Conservation (phyloP, 2,113 vertebrate species). For the Melanocharis versteri region DNA sequence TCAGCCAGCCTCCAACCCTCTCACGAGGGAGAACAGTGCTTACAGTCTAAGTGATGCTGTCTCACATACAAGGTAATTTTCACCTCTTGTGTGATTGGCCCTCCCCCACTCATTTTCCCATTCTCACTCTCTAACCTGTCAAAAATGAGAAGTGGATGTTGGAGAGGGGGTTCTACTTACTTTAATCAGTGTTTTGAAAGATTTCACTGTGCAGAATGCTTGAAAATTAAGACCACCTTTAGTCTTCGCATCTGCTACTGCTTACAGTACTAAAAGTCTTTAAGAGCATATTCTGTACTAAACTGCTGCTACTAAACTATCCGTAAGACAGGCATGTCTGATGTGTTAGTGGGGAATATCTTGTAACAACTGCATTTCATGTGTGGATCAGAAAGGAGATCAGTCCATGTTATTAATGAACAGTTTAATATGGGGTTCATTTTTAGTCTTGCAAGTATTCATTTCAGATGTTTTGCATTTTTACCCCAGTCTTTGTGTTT, state of each 20-base stretch:
- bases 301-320: not conserved
- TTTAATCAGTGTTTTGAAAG: not conserved
- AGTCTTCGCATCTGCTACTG: not conserved
- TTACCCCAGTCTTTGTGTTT: not conserved
- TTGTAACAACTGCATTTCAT: not conserved
- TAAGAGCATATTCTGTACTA: not conserved
- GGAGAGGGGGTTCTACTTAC: not conserved
- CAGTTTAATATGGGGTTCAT: not conserved
- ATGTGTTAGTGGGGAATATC: not conserved
- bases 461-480: not conserved
- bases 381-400: not conserved
- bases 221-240: not conserved
- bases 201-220: not conserved
- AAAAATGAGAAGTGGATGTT: not conserved
- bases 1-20: constrained; percentile 77
- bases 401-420: not conserved
- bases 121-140: not conserved
- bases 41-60: constrained; percentile 86
- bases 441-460: not conserved
- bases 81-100: not conserved
- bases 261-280: not conserved
- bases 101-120: not conserved
- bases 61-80: constrained; percentile 85
- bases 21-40: constrained; percentile 87
- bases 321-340: accelerated